These are phyloP conservation scores for Knipowitschia caucasica DNA, from an alignment of 2,797 vertebrate genomes.

Conservation along the genomic window DNA sequence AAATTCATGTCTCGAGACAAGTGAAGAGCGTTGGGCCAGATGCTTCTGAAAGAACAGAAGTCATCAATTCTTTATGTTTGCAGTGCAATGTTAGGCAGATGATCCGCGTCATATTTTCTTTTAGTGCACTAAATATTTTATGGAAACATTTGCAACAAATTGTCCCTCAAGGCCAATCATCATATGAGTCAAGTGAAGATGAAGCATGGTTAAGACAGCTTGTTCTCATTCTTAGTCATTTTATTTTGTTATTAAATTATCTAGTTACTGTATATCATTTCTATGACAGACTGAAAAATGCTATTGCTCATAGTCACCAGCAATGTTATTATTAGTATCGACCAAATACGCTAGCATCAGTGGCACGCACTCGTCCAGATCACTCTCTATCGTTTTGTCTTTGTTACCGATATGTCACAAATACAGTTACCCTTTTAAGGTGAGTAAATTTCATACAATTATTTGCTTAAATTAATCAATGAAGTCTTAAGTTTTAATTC, in stretches of 20 bases:
- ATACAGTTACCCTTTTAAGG: too few relatives aligned
- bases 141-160: slow-evolving; percentile 72
- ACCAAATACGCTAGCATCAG: not conserved
- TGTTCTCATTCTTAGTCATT: slow-evolving; percentile 13
- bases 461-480: too few relatives aligned
- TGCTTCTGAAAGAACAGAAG: slow-evolving; percentile 45
- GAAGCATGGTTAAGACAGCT: slow-evolving; percentile 16
- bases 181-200: slow-evolving; percentile 41
- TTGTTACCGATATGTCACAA: not conserved
- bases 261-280: not conserved
- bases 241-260: not conserved
- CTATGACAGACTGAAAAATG: too few relatives aligned
- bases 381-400: not conserved
- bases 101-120: slow-evolving; percentile 52
- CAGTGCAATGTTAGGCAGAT: slow-evolving; percentile 44
- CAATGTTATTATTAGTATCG: not conserved
- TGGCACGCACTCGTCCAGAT: not conserved
- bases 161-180: slow-evolving; percentile 68
- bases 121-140: slow-evolving; percentile 71
- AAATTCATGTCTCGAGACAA: slow-evolving; percentile 34
- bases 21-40: slow-evolving; percentile 36
- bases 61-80: slow-evolving; percentile 74
- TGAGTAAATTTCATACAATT: too few relatives aligned
- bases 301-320: too few relatives aligned
- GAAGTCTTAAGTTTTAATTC: too few relatives aligned